Evolutionary conservation across 2,113 vertebrate species (phyloP).

Genomic region (Rissa tridactyla): DNA sequence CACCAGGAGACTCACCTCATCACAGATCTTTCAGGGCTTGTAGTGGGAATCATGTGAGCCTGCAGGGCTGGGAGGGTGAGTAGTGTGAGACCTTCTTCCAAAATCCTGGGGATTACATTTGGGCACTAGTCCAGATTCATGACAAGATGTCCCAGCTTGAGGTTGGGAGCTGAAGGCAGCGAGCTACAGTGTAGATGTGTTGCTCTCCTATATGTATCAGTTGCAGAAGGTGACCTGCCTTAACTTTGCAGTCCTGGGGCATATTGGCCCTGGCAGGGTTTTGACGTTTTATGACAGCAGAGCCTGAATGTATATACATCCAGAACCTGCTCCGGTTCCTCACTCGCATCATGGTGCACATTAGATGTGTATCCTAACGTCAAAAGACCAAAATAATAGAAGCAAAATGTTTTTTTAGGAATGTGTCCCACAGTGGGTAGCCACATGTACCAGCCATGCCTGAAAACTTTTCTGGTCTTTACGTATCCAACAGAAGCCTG

Average conservation of each 20-base stretch:
- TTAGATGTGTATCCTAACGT: background rate
- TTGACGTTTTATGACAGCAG: background rate
- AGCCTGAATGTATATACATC: background rate
- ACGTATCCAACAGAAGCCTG: background rate
- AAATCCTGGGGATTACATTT: accelerated
- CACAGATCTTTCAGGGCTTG: background rate
- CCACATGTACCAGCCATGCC: background rate
- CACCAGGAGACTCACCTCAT: background rate
- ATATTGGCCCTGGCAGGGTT: background rate
- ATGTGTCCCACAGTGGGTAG: background rate
- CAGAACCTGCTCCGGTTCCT: background rate
- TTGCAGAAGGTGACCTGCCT: background rate
- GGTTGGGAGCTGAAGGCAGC: background rate
- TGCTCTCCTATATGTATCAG: accelerated
- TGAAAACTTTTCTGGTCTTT: background rate
- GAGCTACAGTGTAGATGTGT: background rate
- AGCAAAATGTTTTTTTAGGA: background rate
- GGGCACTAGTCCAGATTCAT: no score
- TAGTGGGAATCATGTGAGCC: background rate
- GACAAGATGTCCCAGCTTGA: background rate
- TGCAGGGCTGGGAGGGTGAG: background rate
- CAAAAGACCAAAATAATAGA: background rate
- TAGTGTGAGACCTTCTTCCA: background rate
- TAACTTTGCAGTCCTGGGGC: no score
- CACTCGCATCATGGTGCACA: background rate